phyloP scores from a whole-genome alignment of 2,888 invertebrate genomes.

The Eristalinus sepulchralis region DNA sequence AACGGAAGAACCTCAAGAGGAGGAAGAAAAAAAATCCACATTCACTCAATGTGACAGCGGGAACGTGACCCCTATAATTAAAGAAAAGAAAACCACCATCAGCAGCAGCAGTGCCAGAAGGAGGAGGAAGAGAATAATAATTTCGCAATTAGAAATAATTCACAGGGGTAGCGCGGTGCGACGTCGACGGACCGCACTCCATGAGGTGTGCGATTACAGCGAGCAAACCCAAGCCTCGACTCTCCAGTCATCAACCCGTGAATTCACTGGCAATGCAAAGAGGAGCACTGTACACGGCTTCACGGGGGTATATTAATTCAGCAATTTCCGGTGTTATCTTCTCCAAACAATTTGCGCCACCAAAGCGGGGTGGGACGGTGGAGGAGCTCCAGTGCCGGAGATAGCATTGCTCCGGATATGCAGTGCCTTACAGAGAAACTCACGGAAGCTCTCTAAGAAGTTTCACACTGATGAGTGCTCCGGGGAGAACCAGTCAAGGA shows the following conservation, averaged over 20 bases:
- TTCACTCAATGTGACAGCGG: constrained; percentile 15
- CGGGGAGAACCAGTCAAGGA: constrained; percentile 42
- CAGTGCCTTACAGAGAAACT: constrained; percentile 52
- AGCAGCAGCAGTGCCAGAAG: constrained; percentile 3
- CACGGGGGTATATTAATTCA: constrained; percentile 52
- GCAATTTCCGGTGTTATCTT: constrained; percentile 67
- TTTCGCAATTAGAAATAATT: constrained; percentile 66
- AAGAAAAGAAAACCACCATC: not conserved
- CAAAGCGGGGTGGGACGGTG: not conserved
- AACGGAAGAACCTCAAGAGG: not conserved
- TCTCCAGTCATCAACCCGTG: constrained; percentile 25
- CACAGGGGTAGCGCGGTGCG: constrained; percentile 15
- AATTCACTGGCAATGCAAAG: constrained; percentile 1
- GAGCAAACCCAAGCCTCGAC: not conserved
- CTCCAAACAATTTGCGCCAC: constrained; percentile 43
- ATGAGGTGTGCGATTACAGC: not conserved
- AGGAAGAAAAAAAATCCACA: not conserved
- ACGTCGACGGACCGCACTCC: not conserved
- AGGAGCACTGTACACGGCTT: constrained; percentile 1
- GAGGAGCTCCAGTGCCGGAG: constrained; percentile 17
- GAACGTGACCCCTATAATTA: constrained; percentile 59
- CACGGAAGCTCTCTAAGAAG: constrained; percentile 17
- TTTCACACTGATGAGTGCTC: not conserved
- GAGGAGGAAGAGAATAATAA: constrained; percentile 27
- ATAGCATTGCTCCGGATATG: constrained; percentile 57